Evolutionary conservation across 1,140 invertebrate species (phyloP).

Genomic region (Caenorhabditis tropicalis): DNA sequence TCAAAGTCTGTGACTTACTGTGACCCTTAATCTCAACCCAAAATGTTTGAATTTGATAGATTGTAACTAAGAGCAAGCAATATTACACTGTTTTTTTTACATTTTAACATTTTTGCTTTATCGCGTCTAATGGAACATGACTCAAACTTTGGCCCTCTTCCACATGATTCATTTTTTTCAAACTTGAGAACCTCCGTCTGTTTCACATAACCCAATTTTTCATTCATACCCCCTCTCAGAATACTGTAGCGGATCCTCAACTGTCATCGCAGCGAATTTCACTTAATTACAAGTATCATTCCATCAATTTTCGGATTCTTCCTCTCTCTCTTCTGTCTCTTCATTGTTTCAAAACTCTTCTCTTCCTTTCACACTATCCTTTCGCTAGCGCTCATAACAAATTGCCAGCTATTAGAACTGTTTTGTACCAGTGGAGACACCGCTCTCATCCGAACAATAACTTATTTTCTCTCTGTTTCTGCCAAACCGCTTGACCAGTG

Average conservation of each 20-base stretch:
- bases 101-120: too few relatives aligned
- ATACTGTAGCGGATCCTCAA: not conserved
- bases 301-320: conserved; percentile 36
- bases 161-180: too few relatives aligned
- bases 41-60: too few relatives aligned
- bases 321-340: not conserved
- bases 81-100: too few relatives aligned
- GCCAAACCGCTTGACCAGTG: not conserved
- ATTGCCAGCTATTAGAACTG: conserved; percentile 40
- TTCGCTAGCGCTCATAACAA: conserved; percentile 31
- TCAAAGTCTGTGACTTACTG: too few relatives aligned
- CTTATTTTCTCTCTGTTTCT: not conserved
- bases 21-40: too few relatives aligned
- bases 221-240: not conserved
- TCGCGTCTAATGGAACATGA: too few relatives aligned
- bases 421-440: conserved; percentile 25
- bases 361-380: not conserved
- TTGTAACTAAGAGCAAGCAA: too few relatives aligned
- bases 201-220: not conserved
- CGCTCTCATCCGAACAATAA: not conserved
- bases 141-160: too few relatives aligned
- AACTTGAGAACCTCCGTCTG: too few relatives aligned
- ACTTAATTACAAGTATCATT: conserved; percentile 43
- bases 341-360: conserved; percentile 24
- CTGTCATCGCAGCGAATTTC: not conserved